A percentile compares a stretch with the other conserved stretches of the same genome.
These are phyloP conservation scores for Deilephila elpenor DNA, from an alignment of 2,888 invertebrate genomes.

Conservation along the genomic window DNA sequence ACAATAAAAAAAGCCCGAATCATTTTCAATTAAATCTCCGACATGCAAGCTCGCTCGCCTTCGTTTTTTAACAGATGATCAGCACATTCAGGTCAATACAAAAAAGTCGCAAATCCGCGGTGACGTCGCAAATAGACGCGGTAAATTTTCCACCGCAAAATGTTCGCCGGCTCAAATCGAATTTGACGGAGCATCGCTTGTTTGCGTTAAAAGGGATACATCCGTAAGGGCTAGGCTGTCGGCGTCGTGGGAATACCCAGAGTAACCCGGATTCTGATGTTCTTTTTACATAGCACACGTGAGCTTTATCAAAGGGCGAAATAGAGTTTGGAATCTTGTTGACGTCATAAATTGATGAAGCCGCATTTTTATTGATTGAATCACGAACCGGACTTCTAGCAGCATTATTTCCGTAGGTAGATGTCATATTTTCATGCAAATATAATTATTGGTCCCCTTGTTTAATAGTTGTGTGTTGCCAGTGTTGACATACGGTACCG, in stretches of 20 bases:
- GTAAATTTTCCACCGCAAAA: constrained; percentile 40
- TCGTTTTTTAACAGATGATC: neutral
- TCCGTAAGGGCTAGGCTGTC: constrained; percentile 41
- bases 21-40: neutral
- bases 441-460: no score
- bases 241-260: neutral
- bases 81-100: constrained; percentile 3
- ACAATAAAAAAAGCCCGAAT: neutral
- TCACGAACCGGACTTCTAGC: no score
- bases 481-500: no score
- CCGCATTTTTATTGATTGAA: no score
- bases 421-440: no score
- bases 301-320: neutral
- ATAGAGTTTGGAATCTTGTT: neutral
- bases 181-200: constrained; percentile 42
- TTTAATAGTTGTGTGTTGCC: no score
- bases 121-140: constrained; percentile 36
- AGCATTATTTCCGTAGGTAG: no score
- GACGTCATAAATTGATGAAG: neutral
- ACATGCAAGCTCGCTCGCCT: neutral
- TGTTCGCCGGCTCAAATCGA: constrained; percentile 47
- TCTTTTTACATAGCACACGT: neutral
- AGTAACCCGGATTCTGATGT: neutral
- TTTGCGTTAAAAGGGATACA: constrained; percentile 65
- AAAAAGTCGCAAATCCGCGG: constrained; percentile 36